Evolutionary conservation across 2,797 vertebrate species (phyloP), one percentile per base, ranked within the genome.

Genomic region (Enteromius mattozi): DNA sequence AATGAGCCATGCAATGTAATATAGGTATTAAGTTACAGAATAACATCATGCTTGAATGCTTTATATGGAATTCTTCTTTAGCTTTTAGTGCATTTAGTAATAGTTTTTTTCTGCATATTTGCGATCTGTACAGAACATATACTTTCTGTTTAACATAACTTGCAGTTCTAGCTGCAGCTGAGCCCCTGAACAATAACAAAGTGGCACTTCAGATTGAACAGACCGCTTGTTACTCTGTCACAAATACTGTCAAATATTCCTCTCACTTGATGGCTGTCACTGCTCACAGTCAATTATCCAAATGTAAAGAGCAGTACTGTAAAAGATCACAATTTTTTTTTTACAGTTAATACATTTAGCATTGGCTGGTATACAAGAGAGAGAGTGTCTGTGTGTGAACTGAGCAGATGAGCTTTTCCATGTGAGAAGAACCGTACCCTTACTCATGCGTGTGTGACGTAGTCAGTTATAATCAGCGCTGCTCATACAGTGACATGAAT

Each of bases 401-500:
- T 59, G 17, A 61, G 54, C 35, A 42, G 33, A 77, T 77, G 51
- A 77, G 33, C 6, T 51, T 74, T 35, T 35, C 24, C 5, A 13
- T n/a, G 10, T 14, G 17, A 74, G 71, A 30, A 51, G 17, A 35
- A 74, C 37, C 2, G 7, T 19, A 66, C 33, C 49, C 33, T 47
- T 47, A 65, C 30, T 4, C 42, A 45, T 17, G 19, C 63, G 33
- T 68, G 65, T 68, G 78, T 72, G 75, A 47, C 45, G 30, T 24
- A 47, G 88, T 86, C 75, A 69, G 49, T 37, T 80, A 71, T 74
- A 84, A 86, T 86, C 71, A 77, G 42, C 74, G 17, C 72, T 56
- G 68, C 79, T 71, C 40, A 49, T 71, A 56, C n/a, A 10, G 51
- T 40, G 65, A 76, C 66, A 84, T 33, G 13, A 51, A 33, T 40